A percentile compares a stretch with the other conserved stretches of the same genome.
phyloP scores from a whole-genome alignment of 1,140 invertebrate species.

The Dendrolimus punctatus region DNA sequence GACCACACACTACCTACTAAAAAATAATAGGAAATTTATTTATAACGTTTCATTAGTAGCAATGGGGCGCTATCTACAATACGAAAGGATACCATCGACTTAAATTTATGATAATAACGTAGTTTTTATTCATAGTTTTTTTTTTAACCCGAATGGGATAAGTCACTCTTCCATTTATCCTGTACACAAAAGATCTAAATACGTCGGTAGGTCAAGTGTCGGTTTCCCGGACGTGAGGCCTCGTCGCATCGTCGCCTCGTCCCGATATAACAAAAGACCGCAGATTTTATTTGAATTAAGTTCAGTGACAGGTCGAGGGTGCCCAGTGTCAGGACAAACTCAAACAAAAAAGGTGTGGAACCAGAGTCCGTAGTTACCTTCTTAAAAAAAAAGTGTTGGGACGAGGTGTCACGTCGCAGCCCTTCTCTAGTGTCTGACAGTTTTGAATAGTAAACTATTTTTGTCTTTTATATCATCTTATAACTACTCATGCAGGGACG shows the following conservation, averaged over 20 bases:
- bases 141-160: conserved; percentile 30
- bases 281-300: conserved; percentile 31
- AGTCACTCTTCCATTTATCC: conserved; percentile 51
- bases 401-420: no score
- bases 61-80: conserved; percentile 12
- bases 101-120: conserved; percentile 38
- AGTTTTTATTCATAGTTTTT: conserved; percentile 40
- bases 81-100: conserved; percentile 16
- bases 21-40: conserved; percentile 17
- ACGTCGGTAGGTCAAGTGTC: conserved; percentile 56
- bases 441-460: no score
- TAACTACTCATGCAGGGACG: no score
- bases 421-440: no score
- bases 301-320: conserved; percentile 40
- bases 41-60: conserved; percentile 15
- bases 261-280: conserved; percentile 36
- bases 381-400: no score
- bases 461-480: no score
- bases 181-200: conserved; percentile 53
- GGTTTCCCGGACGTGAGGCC: conserved; percentile 46
- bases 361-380: no score
- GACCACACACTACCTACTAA: conserved; percentile 15
- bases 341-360: no score
- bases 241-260: conserved; percentile 8
- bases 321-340: conserved; percentile 5